These are phyloP conservation scores for Amblyteles armatorius DNA, from an alignment of 2,888 invertebrate species.

Conservation along the genomic window DNA sequence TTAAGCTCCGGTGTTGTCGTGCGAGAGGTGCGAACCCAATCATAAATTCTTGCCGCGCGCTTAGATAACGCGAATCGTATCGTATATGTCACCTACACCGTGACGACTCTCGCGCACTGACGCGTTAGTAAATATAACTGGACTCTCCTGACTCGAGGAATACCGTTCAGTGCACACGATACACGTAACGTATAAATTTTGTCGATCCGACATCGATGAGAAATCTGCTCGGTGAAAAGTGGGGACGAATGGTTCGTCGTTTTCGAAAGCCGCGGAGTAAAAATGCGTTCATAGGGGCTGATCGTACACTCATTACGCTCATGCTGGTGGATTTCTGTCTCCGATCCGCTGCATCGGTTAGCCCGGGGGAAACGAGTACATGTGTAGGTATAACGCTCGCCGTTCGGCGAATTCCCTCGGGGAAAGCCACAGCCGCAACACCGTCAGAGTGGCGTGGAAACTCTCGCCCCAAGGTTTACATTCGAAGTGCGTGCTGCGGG, in stretches of 20 bases:
- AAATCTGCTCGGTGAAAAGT: too few species aligned
- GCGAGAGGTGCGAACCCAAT: background rate
- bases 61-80: conserved; percentile 19
- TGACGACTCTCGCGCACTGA: conserved; percentile 67
- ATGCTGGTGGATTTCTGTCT: conserved; percentile 29
- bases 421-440: conserved; percentile 52
- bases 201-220: too few species aligned
- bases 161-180: background rate
- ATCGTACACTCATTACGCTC: conserved; percentile 2
- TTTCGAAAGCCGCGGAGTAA: conserved; percentile 40
- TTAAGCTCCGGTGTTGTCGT: background rate
- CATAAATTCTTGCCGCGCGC: background rate
- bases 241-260: background rate
- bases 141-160: conserved; percentile 46
- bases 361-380: conserved; percentile 30
- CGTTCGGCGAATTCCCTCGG: conserved; percentile 55
- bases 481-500: conserved; percentile 62
- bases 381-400: background rate
- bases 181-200: too few species aligned
- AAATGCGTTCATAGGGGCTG: conserved; percentile 54
- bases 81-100: conserved; percentile 40
- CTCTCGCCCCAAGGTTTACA: conserved; percentile 61
- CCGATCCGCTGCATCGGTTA: conserved; percentile 32
- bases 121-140: conserved; percentile 75
- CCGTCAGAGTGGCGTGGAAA: conserved; percentile 39